These are phyloP conservation scores for Myotis daubentonii DNA, from an alignment of 2,797 vertebrate species.

Conservation along the genomic window DNA sequence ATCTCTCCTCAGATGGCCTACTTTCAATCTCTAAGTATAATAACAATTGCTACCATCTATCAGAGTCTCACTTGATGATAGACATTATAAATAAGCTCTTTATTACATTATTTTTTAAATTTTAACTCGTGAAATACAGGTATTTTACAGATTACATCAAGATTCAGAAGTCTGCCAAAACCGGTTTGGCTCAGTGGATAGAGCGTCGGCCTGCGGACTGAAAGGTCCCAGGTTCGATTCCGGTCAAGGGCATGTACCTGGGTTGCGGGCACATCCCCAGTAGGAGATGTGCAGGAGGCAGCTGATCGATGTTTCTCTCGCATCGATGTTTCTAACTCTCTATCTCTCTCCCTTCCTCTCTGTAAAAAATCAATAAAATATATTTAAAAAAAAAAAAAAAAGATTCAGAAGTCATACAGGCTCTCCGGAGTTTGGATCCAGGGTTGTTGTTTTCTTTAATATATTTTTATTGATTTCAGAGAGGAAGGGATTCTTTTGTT, in stretches of 20 bases:
- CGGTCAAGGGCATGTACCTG: too few relatives aligned
- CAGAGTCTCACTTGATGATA: neutral
- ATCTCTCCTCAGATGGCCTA: neutral
- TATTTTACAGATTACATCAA: conserved; percentile 43
- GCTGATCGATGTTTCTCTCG: too few relatives aligned
- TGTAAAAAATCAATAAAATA: too few relatives aligned
- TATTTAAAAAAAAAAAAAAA: neutral
- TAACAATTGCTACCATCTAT: neutral
- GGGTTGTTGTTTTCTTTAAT: neutral
- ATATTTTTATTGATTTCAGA: too few relatives aligned
- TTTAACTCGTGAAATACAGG: neutral
- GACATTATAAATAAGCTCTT: conserved; percentile 12
- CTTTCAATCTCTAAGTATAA: neutral
- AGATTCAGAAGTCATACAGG: neutral
- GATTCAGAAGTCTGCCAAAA: neutral
- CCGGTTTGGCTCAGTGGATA: too few relatives aligned
- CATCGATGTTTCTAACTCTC: too few relatives aligned
- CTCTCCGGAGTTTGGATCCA: conserved; percentile 27
- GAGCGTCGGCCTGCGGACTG: too few relatives aligned
- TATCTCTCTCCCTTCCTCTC: too few relatives aligned
- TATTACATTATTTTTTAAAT: neutral
- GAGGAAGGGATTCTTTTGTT: too few relatives aligned
- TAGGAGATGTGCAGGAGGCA: too few relatives aligned
- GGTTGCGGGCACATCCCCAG: too few relatives aligned
- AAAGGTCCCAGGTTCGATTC: too few relatives aligned